Base-by-base conservation (phyloP, 2,888 invertebrate species). In the Odontocolon sp. region DNA sequence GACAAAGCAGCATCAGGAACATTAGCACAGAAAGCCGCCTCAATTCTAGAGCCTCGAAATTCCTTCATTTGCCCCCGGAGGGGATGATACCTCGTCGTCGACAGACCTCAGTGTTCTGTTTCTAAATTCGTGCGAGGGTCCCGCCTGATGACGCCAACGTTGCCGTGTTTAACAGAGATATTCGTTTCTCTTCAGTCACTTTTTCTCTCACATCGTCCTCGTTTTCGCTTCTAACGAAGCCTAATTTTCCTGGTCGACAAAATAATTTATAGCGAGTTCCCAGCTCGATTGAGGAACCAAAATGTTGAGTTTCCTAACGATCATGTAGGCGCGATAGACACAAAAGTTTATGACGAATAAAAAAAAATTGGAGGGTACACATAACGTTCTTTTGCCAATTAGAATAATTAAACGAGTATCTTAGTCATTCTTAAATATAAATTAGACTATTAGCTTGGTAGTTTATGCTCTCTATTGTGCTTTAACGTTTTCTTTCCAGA, bases 351-450 rank as follows among this genome's bases (percentile, higher is more conserved):
- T 16, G 21, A 40, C 61, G 50, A 31, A 42, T 31, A 28, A 54
- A 75, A 45, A 63, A 33, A 38, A 54, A 56, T n/a, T n/a, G n/a
- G n/a, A n/a, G n/a, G n/a, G n/a, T 56, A 26, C 59, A 59, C 3
- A 45, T 50, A 71, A 61, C n/a, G 66, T 63, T 33, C 18, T 18
- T 63, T 72, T 56, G 56, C 56, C 68, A 72, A 77, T 77, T 77
- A 72, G 72, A 71, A 67, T 77, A 77, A 77, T 77, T 77, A 50
- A 76, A 52, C 56, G 63, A 47, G 54, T 56, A 63, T 47, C 64
- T 66, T 38, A 42, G 52, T 36, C 64, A 33, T 61, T 38, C 50
- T 31, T 42, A 50, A 57, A 47, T 56, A 68, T 57, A 68, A 68
- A 77, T 68, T 54, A 68, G 63, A 50, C 42, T 63, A 64, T 33